phyloP scores from a whole-genome alignment of 1,140 invertebrate species.

The Antheraea pernyi region DNA sequence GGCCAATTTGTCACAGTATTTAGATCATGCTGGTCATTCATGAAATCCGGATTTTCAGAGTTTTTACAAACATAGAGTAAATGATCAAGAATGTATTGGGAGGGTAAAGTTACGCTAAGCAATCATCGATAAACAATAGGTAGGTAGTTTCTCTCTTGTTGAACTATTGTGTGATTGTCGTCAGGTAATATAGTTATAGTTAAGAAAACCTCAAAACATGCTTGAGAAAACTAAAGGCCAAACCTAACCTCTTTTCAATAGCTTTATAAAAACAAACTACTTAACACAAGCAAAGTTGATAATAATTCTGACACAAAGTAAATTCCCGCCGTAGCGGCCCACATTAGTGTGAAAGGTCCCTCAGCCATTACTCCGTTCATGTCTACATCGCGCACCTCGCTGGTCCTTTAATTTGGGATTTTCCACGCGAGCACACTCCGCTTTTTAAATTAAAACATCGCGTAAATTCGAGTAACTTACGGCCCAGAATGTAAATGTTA shows the following conservation, averaged over 20 bases:
- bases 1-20: too few relatives aligned
- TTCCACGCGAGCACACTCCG: constrained; percentile 17
- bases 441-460: constrained; percentile 44
- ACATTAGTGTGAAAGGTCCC: constrained; percentile 1
- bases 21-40: too few relatives aligned
- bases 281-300: constrained; percentile 1
- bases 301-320: background rate
- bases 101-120: too few relatives aligned
- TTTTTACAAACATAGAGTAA: too few relatives aligned
- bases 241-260: background rate
- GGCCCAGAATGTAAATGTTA: constrained; percentile 35
- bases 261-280: background rate
- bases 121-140: too few relatives aligned
- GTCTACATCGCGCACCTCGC: constrained; percentile 5
- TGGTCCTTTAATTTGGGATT: constrained; percentile 23
- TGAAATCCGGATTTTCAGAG: too few relatives aligned
- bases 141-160: too few relatives aligned
- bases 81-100: too few relatives aligned
- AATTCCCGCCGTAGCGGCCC: background rate
- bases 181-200: too few relatives aligned
- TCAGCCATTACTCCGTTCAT: constrained; percentile 10
- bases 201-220: too few relatives aligned
- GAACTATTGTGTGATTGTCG: too few relatives aligned
- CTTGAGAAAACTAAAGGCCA: background rate
- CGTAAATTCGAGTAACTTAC: constrained; percentile 41